Evolutionary conservation across 2,797 vertebrate species (phyloP), one percentile per base, ranked within the genome.

Genomic region (Pipistrellus pygmaeus): DNA sequence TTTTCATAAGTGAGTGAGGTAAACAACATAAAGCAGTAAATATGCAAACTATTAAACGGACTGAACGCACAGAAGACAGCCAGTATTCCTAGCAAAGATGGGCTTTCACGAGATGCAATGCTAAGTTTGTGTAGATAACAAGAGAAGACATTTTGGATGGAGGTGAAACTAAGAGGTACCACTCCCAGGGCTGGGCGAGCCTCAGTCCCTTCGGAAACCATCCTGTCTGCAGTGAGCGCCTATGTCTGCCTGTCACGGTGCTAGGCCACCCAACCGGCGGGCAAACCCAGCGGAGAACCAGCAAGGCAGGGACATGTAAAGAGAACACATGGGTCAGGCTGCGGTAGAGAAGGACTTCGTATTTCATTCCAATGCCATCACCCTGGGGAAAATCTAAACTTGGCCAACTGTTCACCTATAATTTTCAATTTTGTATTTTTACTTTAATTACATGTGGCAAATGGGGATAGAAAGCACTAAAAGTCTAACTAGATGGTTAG

Each of bases 1-100:
- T 86, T 90, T 92, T 88, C 92, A 8, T 68, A 91, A 72, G 30
- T 71, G 38, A 80, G 23, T 57, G 38, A 48, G 41, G 30, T 51
- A 88, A 96, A 88, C 3, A 62, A 9, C 64, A 30, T 27, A 87
- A 64, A 27, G 17, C 27, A 78, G 85, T 48, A 86, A 88, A 92
- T 86, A 27, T 17, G 53, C 17, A 73, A 85, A 51, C 48, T 20
- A 48, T 66, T 38, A 68, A 88, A 91, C 46, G 51, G 27, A 89
- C 20, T 66, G 48, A 84, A 71, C 14, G 35, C 14, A 88, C 21
- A 83, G 20, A 78, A 85, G 15, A 4, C 44, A 55, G 44, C 35
- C 35, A 62, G 41, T 51, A 23, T 75, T 84, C 86, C 62, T 64
- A 89, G 48, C 35, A 64, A 83, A 88, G 21, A 41, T 25, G 5